Evolutionary conservation across 2,113 vertebrate species (phyloP), one percentile per base, ranked within the genome.

Genomic region (Brevimyrus niger): DNA sequence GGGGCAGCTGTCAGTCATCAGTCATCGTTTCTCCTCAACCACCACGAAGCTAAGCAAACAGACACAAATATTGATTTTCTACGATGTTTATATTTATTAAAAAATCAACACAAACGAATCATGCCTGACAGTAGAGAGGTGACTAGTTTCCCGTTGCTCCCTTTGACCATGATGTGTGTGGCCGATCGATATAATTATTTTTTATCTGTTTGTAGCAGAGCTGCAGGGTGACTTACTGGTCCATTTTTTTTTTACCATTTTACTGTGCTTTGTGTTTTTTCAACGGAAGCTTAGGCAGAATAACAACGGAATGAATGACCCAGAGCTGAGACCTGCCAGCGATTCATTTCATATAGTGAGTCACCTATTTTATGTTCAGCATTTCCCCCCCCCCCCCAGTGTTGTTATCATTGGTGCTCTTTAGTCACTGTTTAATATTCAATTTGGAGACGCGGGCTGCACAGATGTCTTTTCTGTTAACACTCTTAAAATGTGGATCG

Each of bases 351-450:
- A 11, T 87, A 35, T 31, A 53, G 48, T 87, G 48, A 87, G 85
- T 87, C 48, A 87, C 85, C 27, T 38, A 5, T 27, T 55, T 87
- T 35, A 53, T 55, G 46, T 55, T 87, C 27, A 53, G 17, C 11
- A 19, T 80, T 80, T 80, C 13, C 1, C n/a, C 58, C n/a, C n/a
- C 42, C 13, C 1, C n/a, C 58, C 65, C 35, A 42, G 35, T 17
- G 73, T 76, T 35, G 13, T 80, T 19, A 19, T 35, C 73, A 42
- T 11, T 19, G 73, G 83, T 50, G 83, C 8, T 48, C 44, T 86
- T 86, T 86, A 86, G 47, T 86, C 83, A 86, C 83, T 86, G 44
- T 86, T 86, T 86, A 86, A 86, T 86, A 86, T 86, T 86, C 44
- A 86, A 69, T 69, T 27, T 31, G 61, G 27, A 69, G 61, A 69